Evolutionary conservation across 2,888 invertebrate genomes (phyloP).

Genomic region (Orthosia gothica): DNA sequence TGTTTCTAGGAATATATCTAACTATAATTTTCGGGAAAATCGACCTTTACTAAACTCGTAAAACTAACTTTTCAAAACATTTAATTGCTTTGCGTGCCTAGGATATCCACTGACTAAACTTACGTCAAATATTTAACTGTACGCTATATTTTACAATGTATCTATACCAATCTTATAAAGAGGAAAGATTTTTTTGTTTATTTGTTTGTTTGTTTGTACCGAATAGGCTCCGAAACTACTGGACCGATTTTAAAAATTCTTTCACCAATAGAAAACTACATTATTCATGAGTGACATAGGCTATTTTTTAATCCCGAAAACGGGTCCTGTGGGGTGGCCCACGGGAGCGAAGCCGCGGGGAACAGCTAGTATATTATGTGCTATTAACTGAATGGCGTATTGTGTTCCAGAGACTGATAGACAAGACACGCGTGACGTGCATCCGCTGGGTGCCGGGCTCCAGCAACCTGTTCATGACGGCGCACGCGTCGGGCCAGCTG

Average conservation of each 20-base stretch:
- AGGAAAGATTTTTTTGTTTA: too few relatives aligned
- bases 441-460: conserved; percentile 99
- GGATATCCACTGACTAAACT: conserved; percentile 12
- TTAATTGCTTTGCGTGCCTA: conserved; percentile 37
- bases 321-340: too few relatives aligned
- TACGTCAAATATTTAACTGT: not conserved
- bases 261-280: too few relatives aligned
- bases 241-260: too few relatives aligned
- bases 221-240: too few relatives aligned
- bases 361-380: not conserved
- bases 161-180: too few relatives aligned
- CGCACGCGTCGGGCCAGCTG: conserved; percentile 98
- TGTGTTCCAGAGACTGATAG: conserved; percentile 95
- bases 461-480: conserved; percentile 97
- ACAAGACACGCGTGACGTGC: conserved; percentile 98
- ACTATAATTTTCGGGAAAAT: conserved; percentile 25
- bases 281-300: too few relatives aligned
- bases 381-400: not conserved
- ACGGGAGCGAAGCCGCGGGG: too few relatives aligned
- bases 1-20: not conserved
- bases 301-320: too few relatives aligned
- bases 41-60: conserved; percentile 1
- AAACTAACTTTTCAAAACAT: conserved; percentile 21
- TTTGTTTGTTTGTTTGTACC: too few relatives aligned
- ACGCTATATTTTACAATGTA: not conserved